phyloP scores from a whole-genome alignment of 2,797 vertebrate genomes.

The Rhinophrynus dorsalis region DNA sequence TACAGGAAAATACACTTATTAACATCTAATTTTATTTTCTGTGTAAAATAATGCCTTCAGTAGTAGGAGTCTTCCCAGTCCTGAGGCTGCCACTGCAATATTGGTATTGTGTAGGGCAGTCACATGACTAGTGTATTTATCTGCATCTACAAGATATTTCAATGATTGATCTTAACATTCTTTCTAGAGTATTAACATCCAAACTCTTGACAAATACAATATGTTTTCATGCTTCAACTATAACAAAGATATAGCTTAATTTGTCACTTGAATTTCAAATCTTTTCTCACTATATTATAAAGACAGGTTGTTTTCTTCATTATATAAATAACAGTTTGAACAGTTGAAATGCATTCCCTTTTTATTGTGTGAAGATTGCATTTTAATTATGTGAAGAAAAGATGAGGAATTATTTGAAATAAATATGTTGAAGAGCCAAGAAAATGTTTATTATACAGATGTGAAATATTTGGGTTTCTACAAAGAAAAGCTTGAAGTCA shows the following conservation, averaged over 20 bases:
- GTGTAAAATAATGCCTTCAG: slow-evolving; percentile 57
- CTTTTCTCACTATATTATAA: not conserved
- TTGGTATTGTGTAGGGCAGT: too few relatives aligned
- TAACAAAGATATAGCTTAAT: slow-evolving; percentile 13
- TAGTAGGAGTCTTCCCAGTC: too few relatives aligned
- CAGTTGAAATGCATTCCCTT: not conserved
- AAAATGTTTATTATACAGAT: slow-evolving; percentile 21
- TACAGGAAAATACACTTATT: too few relatives aligned
- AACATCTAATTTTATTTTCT: slow-evolving; percentile 49
- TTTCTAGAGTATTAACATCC: not conserved
- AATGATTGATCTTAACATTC: not conserved
- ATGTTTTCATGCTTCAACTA: not conserved
- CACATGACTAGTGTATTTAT: too few relatives aligned
- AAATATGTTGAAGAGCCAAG: slow-evolving; percentile 12
- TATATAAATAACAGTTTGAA: slow-evolving; percentile 12
- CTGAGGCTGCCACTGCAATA: too few relatives aligned
- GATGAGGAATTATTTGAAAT: slow-evolving; percentile 10
- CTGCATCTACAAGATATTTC: too few relatives aligned
- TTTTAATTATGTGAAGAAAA: slow-evolving; percentile 4
- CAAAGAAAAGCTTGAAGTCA: slow-evolving; percentile 3
- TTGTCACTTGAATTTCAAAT: slow-evolving; percentile 13
- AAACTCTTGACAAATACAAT: not conserved
- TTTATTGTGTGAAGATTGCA: not conserved
- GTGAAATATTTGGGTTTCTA: slow-evolving; percentile 27
- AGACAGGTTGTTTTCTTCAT: not conserved